Evolutionary conservation across 92 coral and sea anemone genomes (phyloP).

Genomic region (Epizoanthus ramosus): DNA sequence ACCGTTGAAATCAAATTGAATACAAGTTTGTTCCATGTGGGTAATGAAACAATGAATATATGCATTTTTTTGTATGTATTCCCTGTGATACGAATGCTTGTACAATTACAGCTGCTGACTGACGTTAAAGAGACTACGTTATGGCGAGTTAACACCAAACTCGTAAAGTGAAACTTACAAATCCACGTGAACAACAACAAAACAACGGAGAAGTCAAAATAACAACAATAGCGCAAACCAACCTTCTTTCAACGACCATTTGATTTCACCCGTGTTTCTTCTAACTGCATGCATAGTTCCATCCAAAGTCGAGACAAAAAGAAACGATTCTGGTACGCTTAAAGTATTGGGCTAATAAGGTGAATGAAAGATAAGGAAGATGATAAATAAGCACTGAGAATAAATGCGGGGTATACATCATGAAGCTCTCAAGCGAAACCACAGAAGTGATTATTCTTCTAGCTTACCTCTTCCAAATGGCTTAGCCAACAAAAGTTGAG

Average conservation of each 20-base stretch:
- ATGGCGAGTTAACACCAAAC: not conserved
- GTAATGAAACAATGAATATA: not conserved
- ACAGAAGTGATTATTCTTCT: constrained; percentile 12
- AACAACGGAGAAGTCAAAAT: not conserved
- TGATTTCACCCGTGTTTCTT: constrained; percentile 90
- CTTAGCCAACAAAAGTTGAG: constrained; percentile 27
- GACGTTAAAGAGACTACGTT: too few species aligned
- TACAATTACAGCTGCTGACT: not conserved
- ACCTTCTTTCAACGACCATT: constrained; percentile 99
- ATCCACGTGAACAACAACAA: not conserved
- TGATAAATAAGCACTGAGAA: not conserved
- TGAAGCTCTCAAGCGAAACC: constrained; percentile 11
- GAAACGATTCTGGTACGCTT: constrained; percentile 91
- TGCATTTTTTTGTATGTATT: not conserved
- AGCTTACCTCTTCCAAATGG: constrained; percentile 32
- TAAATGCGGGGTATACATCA: not conserved
- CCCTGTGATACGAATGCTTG: not conserved
- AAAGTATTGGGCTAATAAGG: constrained; percentile 71
- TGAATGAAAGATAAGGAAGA: constrained; percentile 6
- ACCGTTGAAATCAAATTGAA: constrained; percentile 3
- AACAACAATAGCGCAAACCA: not conserved
- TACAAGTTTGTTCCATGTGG: constrained; percentile 19
- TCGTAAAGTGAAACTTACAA: not conserved
- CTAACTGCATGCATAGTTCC: constrained; percentile 97
- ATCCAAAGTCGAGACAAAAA: constrained; percentile 95